Conservation (phyloP, 1,140 invertebrate species). For the Sminthurinus signatus region DNA sequence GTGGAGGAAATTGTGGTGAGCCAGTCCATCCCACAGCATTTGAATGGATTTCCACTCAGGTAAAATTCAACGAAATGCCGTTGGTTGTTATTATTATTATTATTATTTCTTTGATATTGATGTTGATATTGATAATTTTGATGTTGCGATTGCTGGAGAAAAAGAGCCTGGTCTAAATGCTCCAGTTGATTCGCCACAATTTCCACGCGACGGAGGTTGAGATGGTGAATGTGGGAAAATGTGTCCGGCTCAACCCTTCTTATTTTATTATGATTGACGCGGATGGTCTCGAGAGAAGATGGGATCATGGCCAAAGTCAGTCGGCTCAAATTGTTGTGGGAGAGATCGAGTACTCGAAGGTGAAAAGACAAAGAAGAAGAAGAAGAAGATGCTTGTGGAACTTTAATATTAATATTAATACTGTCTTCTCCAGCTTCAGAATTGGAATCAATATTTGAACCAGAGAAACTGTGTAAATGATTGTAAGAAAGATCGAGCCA, state of each 20-base stretch:
- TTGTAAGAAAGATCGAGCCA: slow-evolving; percentile 86
- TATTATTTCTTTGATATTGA: too few relatives aligned
- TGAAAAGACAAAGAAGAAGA: too few relatives aligned
- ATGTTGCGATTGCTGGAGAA: slow-evolving; percentile 66
- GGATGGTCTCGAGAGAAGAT: slow-evolving; percentile 64
- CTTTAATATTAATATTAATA: too few relatives aligned
- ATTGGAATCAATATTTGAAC: too few relatives aligned
- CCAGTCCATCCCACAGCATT: slow-evolving; percentile 79
- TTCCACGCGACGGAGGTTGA: slow-evolving; percentile 77
- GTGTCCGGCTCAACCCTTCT: slow-evolving; percentile 80
- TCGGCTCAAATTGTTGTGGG: slow-evolving; percentile 75
- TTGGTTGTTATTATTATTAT: too few relatives aligned
- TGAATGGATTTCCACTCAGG: slow-evolving; percentile 80
- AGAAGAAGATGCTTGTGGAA: too few relatives aligned
- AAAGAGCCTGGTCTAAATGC: slow-evolving; percentile 72
- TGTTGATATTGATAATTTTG: slow-evolving; percentile 50
- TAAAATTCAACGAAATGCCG: slow-evolving; percentile 76
- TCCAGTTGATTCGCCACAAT: slow-evolving; percentile 77
- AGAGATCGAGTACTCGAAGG: slow-evolving; percentile 62
- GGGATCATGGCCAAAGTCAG: slow-evolving; percentile 69
- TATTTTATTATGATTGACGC: slow-evolving; percentile 79
- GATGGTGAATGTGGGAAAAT: slow-evolving; percentile 84
- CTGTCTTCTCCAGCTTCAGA: too few relatives aligned
- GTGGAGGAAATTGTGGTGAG: slow-evolving; percentile 62
- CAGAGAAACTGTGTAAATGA: too few relatives aligned